phyloP scores from a whole-genome alignment of 1,140 invertebrate genomes.

The Formica selysi region DNA sequence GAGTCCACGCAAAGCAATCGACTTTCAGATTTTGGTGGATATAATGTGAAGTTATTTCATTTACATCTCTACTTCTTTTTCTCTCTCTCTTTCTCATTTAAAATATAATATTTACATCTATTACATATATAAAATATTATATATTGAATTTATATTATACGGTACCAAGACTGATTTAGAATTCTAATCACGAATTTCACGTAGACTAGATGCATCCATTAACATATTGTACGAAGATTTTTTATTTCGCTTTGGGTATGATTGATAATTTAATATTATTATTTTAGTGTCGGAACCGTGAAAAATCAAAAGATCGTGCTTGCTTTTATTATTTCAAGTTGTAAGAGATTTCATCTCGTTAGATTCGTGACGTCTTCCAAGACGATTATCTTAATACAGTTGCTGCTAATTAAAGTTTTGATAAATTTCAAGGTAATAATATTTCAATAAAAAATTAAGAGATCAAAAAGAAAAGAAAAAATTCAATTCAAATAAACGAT shows the following conservation, averaged over 20 bases:
- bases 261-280: not conserved
- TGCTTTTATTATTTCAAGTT: not conserved
- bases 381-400: not conserved
- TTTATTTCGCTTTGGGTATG: not conserved
- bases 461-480: not conserved
- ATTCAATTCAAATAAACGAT: not conserved
- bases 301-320: conserved; percentile 27
- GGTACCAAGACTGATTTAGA: conserved; percentile 24
- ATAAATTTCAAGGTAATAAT: conserved; percentile 1
- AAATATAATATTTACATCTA: too few species aligned
- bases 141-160: too few species aligned
- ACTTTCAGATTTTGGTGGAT: not conserved
- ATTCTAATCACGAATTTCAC: not conserved
- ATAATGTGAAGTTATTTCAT: not conserved
- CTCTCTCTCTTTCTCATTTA: too few species aligned
- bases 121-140: too few species aligned
- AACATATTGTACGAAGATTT: not conserved
- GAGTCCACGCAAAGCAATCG: not conserved
- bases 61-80: not conserved
- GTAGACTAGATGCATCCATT: not conserved
- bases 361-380: conserved; percentile 1
- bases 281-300: not conserved
- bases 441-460: too few species aligned
- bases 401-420: conserved; percentile 10
- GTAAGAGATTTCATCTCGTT: conserved; percentile 4